Base-by-base conservation (phyloP, 2,797 vertebrate genomes). In the Danio jaintianensis region DNA sequence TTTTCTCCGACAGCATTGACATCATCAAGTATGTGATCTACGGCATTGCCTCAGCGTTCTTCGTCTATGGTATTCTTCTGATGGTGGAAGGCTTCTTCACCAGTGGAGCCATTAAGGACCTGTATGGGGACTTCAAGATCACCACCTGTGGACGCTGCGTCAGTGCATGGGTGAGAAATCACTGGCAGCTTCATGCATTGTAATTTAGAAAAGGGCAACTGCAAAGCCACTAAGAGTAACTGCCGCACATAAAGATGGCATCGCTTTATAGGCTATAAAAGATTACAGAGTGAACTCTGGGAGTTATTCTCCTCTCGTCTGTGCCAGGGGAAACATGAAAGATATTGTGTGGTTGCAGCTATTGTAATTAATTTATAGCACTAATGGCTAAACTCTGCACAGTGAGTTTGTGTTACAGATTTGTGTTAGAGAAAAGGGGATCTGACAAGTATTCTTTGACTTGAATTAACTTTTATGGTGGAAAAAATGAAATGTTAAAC, bases 11-110 rank as follows among this genome's bases (percentile, higher is more conserved):
- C 90, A 99, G 98, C 95, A 98, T 99, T 88, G 98, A 98, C 89
- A 98, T 99, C 84, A 97, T 98, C 89, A 99, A 99, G 91, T 99
- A 99, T 1, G 96, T 98, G 90, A 98, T 99, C 93, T 99, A 99
- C 0, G 98, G 98, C 67, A 95, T 99, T 48, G 98, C 98, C 47
- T 97, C 98, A 20, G 97, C 97, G 11, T 99, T 99, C 94, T 99
- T 99, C 76, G 96, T 99, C 75, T 99, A 99, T 0, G 98, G 98
- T 68, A 97, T 99, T 89, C 94, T 99, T 90, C 94, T 99, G 92
- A 98, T 99, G 98, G 98, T 99, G 86, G 98, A 99, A 89, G 98
- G 98, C 72, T 99, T 99, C 93, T 99, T 99, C 91, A 99, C 98
- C 84, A 99, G 97, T 22, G 97, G 98, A 43, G 98, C 98, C 91